Evolutionary conservation across 2,797 vertebrate genomes (phyloP).

Genomic region (Caiman crocodilus): DNA sequence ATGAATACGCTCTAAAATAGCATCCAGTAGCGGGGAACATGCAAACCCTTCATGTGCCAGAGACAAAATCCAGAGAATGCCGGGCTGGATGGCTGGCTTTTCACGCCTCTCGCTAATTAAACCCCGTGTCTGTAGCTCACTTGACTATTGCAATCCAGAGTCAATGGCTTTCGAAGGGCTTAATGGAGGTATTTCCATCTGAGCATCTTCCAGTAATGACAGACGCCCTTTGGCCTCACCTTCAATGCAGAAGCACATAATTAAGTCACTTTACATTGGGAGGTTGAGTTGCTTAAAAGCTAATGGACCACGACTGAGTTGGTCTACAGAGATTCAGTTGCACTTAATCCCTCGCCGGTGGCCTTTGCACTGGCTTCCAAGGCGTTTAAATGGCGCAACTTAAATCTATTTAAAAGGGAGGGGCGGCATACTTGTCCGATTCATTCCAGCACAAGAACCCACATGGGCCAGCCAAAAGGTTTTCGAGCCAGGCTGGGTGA

Average conservation of each 20-base stretch:
- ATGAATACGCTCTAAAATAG: slow-evolving; percentile 81
- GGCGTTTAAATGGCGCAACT: slow-evolving; percentile 17
- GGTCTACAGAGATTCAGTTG: slow-evolving; percentile 53
- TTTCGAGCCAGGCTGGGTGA: slow-evolving; percentile 7
- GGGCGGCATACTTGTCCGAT: slow-evolving; percentile 27
- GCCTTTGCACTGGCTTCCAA: slow-evolving; percentile 37
- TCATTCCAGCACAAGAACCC: slow-evolving; percentile 34
- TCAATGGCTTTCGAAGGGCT: slow-evolving; percentile 65
- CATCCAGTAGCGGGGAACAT: slow-evolving; percentile 69
- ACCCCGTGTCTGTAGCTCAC: slow-evolving; percentile 73
- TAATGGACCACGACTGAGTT: background rate
- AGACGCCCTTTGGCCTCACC: background rate
- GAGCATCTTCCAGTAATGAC: slow-evolving; percentile 29
- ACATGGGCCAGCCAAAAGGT: background rate
- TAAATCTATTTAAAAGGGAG: slow-evolving; percentile 63
- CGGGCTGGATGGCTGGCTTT: slow-evolving; percentile 75
- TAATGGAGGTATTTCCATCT: slow-evolving; percentile 9
- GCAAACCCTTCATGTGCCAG: slow-evolving; percentile 70
- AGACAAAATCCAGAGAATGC: slow-evolving; percentile 78
- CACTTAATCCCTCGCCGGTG: slow-evolving; percentile 56
- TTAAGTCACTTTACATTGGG: background rate
- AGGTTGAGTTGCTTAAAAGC: slow-evolving; percentile 2
- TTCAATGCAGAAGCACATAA: background rate
- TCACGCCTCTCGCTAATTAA: slow-evolving; percentile 85
- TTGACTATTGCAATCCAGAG: background rate